These are phyloP conservation scores for Tortricodes alternella DNA, from an alignment of 2,888 invertebrate species.

Conservation along the genomic window DNA sequence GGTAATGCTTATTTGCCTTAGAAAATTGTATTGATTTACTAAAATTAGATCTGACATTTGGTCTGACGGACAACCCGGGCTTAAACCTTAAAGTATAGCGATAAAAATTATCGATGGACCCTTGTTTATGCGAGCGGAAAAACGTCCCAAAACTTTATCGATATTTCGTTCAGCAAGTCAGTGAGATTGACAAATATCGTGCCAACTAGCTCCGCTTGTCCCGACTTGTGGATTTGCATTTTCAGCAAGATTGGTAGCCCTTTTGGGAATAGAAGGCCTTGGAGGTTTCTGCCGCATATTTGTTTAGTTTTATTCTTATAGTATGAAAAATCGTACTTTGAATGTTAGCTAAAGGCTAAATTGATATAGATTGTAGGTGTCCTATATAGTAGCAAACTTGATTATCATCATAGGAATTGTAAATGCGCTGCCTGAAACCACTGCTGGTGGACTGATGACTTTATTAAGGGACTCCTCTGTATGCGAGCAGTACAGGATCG, in stretches of 20 bases:
- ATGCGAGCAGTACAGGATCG: too few species aligned
- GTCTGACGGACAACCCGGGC: too few species aligned
- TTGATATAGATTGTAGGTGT: too few species aligned
- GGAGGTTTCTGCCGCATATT: constrained; percentile 2
- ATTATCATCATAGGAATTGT: too few species aligned
- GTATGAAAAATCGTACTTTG: background rate
- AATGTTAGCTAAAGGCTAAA: too few species aligned
- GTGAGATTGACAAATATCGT: constrained; percentile 35
- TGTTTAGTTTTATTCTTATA: constrained; percentile 18
- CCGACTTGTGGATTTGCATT: constrained; percentile 34
- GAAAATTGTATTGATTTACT: too few species aligned
- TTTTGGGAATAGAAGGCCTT: constrained; percentile 21
- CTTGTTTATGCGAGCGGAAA: constrained; percentile 34
- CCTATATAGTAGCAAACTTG: too few species aligned
- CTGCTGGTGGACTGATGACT: too few species aligned
- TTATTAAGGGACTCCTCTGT: too few species aligned
- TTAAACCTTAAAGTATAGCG: background rate
- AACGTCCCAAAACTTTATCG: constrained; percentile 35
- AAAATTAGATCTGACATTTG: too few species aligned
- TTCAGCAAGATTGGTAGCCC: constrained; percentile 28
- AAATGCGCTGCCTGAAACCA: too few species aligned
- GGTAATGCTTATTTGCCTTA: too few species aligned
- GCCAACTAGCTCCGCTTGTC: constrained; percentile 26
- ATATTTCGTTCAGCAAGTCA: constrained; percentile 31
- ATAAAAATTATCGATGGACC: constrained; percentile 31